Base-by-base conservation (phyloP, 2,113 vertebrate genomes). In the Cyprinodon brontotheroides region DNA sequence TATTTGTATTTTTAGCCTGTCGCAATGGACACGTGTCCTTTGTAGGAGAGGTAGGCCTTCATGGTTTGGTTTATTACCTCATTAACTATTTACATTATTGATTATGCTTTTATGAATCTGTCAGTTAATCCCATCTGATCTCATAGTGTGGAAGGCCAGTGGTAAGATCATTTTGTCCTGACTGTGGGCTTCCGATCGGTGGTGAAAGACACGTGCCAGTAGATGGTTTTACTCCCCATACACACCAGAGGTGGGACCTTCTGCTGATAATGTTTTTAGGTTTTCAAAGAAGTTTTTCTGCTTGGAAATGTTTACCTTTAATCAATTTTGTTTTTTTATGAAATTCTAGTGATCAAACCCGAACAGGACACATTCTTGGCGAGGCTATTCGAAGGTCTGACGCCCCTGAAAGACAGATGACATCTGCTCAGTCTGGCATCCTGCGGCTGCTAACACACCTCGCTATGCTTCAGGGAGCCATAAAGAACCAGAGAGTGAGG, bases 371-470 rank as follows among this genome's bases (percentile, higher is more conserved):
- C 70, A 37, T 94, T 10, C 70, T 95, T 6, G 92, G 91, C 2
- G 74, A 48, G 0, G 92, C 91, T 22, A 0, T 0, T 5, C 78
- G 3, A 5, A 76, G 92, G 66, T 89, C 91, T 3, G 92, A 94
- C 0, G 94, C 87, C 14, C 92, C 93, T 1, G 89, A 94, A 15
- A 86, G 93, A 57, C 82, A 87, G 77, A 75, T 92, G 75, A 48
- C 88, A 0, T 68, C n/a, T 0, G 85, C 79, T 71, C 83, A 92
- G 86, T 91, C 87, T 67, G 68, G 80, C 69, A 2, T 93, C 50
- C 91, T 95, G 39, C 86, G 93, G 50, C 86, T 94, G 40, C 75
- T 90, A 0, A 93, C 84, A 0, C 94, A 94, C 73, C 87, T 95
- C 11, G 80, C 92, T 45, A 93, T 95, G 92, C 82, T 94, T 17